Conservation (phyloP, 2,888 invertebrate species). For the Acleris cristana region DNA sequence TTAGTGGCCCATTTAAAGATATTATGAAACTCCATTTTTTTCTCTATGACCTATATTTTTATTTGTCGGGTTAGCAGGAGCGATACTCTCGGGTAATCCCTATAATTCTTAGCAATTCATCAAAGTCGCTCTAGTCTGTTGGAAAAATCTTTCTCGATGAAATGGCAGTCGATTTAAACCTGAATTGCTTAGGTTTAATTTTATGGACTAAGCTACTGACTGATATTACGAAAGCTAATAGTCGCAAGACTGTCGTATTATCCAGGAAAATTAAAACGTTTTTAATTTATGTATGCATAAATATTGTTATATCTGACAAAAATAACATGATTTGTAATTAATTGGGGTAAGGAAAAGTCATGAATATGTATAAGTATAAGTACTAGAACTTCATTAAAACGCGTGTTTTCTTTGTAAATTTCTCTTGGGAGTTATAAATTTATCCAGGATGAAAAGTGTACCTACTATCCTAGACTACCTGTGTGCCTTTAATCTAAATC, state of each 20-base stretch:
- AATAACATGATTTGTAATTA: too few relatives aligned
- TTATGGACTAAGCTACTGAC: constrained; percentile 10
- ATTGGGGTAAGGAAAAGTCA: too few relatives aligned
- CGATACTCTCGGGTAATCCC: constrained; percentile 23
- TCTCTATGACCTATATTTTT: not conserved
- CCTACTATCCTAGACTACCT: too few relatives aligned
- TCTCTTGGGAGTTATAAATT: too few relatives aligned
- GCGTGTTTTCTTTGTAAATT: too few relatives aligned
- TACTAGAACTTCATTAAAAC: too few relatives aligned
- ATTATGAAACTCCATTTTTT: not conserved
- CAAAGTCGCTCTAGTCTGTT: constrained; percentile 23
- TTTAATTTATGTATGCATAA: too few relatives aligned
- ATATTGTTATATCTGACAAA: too few relatives aligned
- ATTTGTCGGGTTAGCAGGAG: not conserved
- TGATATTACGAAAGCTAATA: not conserved
- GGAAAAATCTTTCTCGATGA: constrained; percentile 32
- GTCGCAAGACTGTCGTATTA: not conserved
- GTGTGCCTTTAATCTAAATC: too few relatives aligned
- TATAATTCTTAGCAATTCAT: constrained; percentile 32
- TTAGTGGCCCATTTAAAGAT: not conserved
- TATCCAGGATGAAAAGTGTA: too few relatives aligned
- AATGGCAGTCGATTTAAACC: constrained; percentile 14
- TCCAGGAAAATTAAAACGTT: too few relatives aligned
- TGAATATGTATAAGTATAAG: too few relatives aligned
- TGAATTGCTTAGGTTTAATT: constrained; percentile 11